Base-by-base conservation (phyloP, 2,888 invertebrate genomes). In the Syritta pipiens region DNA sequence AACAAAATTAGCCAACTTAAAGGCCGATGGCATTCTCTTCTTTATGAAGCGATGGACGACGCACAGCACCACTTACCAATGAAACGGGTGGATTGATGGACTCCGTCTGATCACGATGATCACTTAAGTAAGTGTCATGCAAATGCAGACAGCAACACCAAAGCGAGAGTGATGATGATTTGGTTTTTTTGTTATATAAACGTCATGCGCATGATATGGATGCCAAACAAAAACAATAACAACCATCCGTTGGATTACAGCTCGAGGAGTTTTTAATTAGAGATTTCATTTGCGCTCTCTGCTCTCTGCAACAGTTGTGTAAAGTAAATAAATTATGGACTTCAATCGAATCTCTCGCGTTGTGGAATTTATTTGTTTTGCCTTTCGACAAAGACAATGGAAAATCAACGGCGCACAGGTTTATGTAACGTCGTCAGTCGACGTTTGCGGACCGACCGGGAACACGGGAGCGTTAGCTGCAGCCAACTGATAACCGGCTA, bases 361-460 rank as follows among this genome's bases (percentile, higher is more conserved):
- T 46, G 44, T 55, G 30, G 26, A 42, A 32, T 26, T 24, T 32
- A 17, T 68, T 42, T 46, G 35, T 48, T 60, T 24, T 24, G 17
- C n/a, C n/a, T 40, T 55, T 28, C 19, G n/a, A n/a, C n/a, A n/a
- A 65, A 65, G 40, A 65, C 65, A 48, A 57, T 24, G 32, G 14
- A 46, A 49, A 20, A 19, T 10, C 20, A 37, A 22, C n/a, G 6
- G 48, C 48, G 48, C 22, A 49, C 26, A 24, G 14, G 17, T 67
- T 65, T 74, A 67, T 74, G 53, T 65, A 74, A 74, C n/a, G n/a
- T 37, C 28, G 35, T n/a, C 46, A 22, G 46, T n/a, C n/a, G n/a
- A n/a, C n/a, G n/a, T n/a, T n/a, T n/a, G n/a, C n/a, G n/a, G n/a
- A n/a, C n/a, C n/a, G n/a, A n/a, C n/a, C n/a, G n/a, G n/a, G n/a